Evolutionary conservation across 1,140 invertebrate species (phyloP), one percentile per base, ranked within the genome.

Genomic region (Euglossa dilemma): DNA sequence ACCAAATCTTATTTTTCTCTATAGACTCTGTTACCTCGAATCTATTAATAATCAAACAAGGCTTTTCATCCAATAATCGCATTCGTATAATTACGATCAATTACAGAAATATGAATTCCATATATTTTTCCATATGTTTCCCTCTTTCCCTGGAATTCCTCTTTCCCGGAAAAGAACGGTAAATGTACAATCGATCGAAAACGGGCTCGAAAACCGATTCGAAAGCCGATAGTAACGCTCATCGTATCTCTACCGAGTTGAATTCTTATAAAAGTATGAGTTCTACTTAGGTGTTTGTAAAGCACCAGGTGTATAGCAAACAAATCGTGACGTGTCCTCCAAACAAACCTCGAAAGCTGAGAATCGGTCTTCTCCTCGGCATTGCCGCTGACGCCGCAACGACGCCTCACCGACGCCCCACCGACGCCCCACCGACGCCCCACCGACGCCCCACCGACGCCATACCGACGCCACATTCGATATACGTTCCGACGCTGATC

Each of bases 281-380:
- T 67, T 18, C 69, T 50, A 79, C 63, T 63, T 54, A 43, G 25
- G 28, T 83, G 52, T 83, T n/a, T 84, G 66, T 63, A 69, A 36
- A 81, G 59, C 64, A 14, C 71, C 83, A 80, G 83, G 63, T 81
- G 83, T 75, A 81, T 45, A 75, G 59, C 78, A 80, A 85, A 80
- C 52, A 81, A 85, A 85, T 81, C 78, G 56, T 72, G 78, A 73
- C 70, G 61, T 73, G 67, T 80, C 28, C 45, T 81, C 64, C 18
- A 84, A 84, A 84, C 83, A 81, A 84, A 43, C 57, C n/a, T 16
- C 64, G 43, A 67, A 47, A 59, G 50, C 56, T 54, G 25, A 45
- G 64, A 52, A 81, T 61, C 64, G 71, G 25, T 72, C 57, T 67
- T 67, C 70, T 45, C 56, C 16, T 82, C 56, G 23, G 14, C n/a